Base-by-base conservation (phyloP, 2,113 vertebrate genomes). In the Bufo bufo region DNA sequence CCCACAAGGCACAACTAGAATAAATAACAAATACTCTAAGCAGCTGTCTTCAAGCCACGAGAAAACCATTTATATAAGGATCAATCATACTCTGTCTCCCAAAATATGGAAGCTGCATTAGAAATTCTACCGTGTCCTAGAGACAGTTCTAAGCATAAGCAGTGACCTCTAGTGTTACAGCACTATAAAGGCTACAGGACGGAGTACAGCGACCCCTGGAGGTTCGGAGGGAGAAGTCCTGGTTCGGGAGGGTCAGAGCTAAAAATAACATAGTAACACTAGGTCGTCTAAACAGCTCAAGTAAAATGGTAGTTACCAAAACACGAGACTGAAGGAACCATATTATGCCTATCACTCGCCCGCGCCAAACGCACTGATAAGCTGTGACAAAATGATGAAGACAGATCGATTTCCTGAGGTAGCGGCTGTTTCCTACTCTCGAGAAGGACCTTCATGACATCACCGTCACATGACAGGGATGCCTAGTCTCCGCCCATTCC, bases 61-160 rank as follows among this genome's bases (percentile, higher is more conserved):
- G 49, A 20, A 1, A 77, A 11, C 47, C 79, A 19, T 8, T 81
- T 19, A 7, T 33, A 17, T 81, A 45, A 17, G 7, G 6, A 0
- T 19, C 3, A 63, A 82, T 47, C 0, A 11, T 12, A 63, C 3
- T 20, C 4, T 0, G 54, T 6, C 56, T 82, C 11, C 59, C 3
- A 11, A 2, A 82, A 82, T n/a, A 82, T 82, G 80, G 80, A 59
- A 6, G 17, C 59, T 6, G 4, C 59, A 9, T 49, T 0, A 3
- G 4, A 10, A 9, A 20, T 47, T 3, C 0, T 9, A 3, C 1
- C 6, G 2, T 9, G 12, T 2, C 2, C 2, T 23, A 4, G 56
- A 81, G 78, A 81, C 78, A 61, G 45, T 10, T 59, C 14, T 78
- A 20, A 52, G 2, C n/a, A 12, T 2, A 56, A n/a, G 7, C n/a